These are phyloP conservation scores for Odontomachus brunneus DNA, from an alignment of 1,140 invertebrate species.

Conservation along the genomic window DNA sequence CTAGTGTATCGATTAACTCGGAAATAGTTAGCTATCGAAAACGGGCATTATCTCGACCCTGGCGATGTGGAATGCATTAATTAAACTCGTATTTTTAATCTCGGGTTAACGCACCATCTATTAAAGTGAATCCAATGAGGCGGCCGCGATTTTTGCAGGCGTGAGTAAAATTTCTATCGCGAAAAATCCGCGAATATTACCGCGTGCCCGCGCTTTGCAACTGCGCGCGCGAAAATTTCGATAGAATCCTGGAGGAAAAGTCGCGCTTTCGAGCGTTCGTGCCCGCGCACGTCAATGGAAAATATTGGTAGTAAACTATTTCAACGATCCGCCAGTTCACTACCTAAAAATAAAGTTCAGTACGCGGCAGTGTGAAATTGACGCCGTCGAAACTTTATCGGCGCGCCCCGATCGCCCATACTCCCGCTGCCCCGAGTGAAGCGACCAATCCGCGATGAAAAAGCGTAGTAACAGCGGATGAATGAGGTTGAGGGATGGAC, in stretches of 20 bases:
- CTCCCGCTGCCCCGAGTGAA: conserved; percentile 23
- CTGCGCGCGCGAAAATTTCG: conserved; percentile 7
- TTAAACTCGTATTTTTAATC: conserved; percentile 47
- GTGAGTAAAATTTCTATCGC: conserved; percentile 38
- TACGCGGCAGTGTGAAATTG: conserved; percentile 41
- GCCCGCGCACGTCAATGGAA: conserved; percentile 20
- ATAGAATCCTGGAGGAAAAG: conserved; percentile 29
- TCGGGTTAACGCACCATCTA: conserved; percentile 17
- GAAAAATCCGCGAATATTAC: conserved; percentile 26
- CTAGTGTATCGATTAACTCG: neutral
- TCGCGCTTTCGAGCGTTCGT: conserved; percentile 3
- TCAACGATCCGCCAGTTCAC: conserved; percentile 35
- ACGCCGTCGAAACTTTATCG: conserved; percentile 59
- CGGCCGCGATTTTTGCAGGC: conserved; percentile 21
- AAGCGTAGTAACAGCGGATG: conserved; percentile 29
- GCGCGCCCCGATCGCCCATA: conserved; percentile 45
- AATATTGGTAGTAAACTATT: conserved; percentile 52
- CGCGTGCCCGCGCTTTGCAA: neutral
- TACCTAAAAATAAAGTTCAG: conserved; percentile 51
- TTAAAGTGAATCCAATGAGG: conserved; percentile 1
- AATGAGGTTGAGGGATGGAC: conserved; percentile 42
- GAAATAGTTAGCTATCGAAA: conserved; percentile 7
- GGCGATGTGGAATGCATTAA: conserved; percentile 48
- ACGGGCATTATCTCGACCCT: conserved; percentile 22
- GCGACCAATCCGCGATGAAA: conserved; percentile 52